Base-by-base conservation (phyloP, 2,888 invertebrate genomes). In the Flexamia atlantica region DNA sequence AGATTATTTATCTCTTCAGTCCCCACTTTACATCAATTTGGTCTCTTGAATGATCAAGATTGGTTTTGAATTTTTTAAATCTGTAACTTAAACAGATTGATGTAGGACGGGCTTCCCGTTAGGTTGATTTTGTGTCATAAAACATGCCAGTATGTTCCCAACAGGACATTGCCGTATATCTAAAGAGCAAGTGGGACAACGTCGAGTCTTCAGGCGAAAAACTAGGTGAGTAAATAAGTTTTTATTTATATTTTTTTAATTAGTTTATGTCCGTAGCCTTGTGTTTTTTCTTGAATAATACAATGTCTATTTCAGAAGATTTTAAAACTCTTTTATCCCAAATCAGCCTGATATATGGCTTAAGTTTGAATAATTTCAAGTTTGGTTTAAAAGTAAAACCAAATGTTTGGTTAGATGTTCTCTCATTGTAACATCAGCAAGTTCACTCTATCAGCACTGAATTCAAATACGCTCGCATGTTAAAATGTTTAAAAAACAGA, bases 141-240 rank as follows among this genome's bases (percentile, higher is more conserved):
- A 83, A 83, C 74, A 83, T 83, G 68, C 36, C 42, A 86, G 86
- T 86, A 86, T 87, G 81, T 87, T 87, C 84, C 28, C 87, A 85
- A 84, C 87, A 87, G 87, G 87, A 87, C 60, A 86, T 86, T 72
- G 85, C 84, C 83, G 86, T 85, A 60, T 86, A 88, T 70, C 89
- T 89, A 91, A 89, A 92, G 91, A 93, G 94, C 92, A 96, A 96
- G 91, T 97, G 97, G 97, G 97, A 97, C 92, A 93, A 92, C 91
- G 92, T 95, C 92, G 97, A 97, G 92, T 94, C 94, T 90, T 95
- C 95, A 85, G 93, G 92, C 88, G 94, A 94, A 88, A 95, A 95
- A 92, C 92, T 97, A 91, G 97, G 97, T 97, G 93, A 94, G 96
- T 94, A 91, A 85, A 79, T 57, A 1, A 17, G n/a, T 20, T 23